A percentile compares a stretch with the other conserved stretches of the same genome.
Evolutionary conservation across 2,797 vertebrate genomes (phyloP).

Genomic region (Pachyuromys duprasi): DNA sequence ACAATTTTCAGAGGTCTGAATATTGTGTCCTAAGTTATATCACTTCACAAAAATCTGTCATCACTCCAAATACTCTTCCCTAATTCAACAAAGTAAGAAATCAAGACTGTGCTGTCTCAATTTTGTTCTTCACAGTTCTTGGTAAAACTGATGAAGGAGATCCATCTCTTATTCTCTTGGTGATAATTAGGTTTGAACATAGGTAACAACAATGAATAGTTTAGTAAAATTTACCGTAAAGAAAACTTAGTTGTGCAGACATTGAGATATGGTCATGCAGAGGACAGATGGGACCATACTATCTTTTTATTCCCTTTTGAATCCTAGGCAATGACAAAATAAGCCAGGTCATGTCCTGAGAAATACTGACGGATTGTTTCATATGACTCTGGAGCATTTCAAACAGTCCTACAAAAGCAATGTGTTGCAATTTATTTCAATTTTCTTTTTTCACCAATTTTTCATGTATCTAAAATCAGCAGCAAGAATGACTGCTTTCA

Average conservation of each 20-base stretch:
- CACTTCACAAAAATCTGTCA: not conserved
- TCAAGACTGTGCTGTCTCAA: not conserved
- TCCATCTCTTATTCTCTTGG: not conserved
- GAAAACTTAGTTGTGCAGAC: not conserved
- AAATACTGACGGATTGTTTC: not conserved
- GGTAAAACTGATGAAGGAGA: not conserved
- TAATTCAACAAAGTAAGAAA: not conserved
- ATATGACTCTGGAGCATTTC: not conserved
- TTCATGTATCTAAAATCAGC: constrained; percentile 13
- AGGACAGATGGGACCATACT: not conserved
- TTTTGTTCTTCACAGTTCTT: not conserved
- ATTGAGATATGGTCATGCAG: not conserved
- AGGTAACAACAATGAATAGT: not conserved
- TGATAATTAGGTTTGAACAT: not conserved
- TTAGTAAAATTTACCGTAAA: not conserved
- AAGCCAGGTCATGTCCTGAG: not conserved
- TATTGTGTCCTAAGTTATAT: not conserved
- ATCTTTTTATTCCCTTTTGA: not conserved
- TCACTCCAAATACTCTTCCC: not conserved
- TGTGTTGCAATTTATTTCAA: not conserved
- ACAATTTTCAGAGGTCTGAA: not conserved
- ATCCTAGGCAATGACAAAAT: not conserved
- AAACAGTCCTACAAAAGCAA: not conserved
- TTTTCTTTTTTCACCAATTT: constrained; percentile 22
- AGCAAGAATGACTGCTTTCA: not conserved